These are phyloP conservation scores for Argopecten irradians DNA, from an alignment of 1,140 invertebrate species.

Conservation along the genomic window DNA sequence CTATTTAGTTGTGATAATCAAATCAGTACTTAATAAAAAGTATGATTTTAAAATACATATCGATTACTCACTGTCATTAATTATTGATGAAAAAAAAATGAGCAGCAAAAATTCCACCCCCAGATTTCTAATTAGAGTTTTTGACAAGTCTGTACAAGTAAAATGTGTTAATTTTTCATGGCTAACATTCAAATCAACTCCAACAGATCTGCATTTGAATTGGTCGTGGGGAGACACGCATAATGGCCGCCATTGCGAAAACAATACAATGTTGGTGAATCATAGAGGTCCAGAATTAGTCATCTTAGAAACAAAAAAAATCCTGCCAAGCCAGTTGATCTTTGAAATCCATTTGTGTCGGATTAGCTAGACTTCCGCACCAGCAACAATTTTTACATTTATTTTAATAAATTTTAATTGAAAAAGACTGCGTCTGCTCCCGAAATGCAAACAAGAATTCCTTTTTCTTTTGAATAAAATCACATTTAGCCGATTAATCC, in stretches of 20 bases:
- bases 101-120: not conserved
- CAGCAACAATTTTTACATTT: not conserved
- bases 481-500: not conserved
- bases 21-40: not conserved
- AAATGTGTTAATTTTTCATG: conserved; percentile 18
- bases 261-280: conserved; percentile 18
- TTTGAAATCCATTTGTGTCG: not conserved
- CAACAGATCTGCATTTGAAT: not conserved
- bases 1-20: not conserved
- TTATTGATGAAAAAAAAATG: not conserved
- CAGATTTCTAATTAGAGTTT: not conserved
- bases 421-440: not conserved
- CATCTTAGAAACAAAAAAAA: not conserved
- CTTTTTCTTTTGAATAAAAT: not conserved
- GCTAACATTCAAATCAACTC: not conserved
- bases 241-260: not conserved
- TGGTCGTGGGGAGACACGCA: not conserved
- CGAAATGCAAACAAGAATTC: not conserved
- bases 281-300: not conserved
- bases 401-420: not conserved
- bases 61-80: not conserved
- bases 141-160: not conserved
- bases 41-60: not conserved
- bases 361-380: not conserved
- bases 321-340: not conserved